Conservation (phyloP, 1,140 invertebrate species). For the Ostrea edulis region DNA sequence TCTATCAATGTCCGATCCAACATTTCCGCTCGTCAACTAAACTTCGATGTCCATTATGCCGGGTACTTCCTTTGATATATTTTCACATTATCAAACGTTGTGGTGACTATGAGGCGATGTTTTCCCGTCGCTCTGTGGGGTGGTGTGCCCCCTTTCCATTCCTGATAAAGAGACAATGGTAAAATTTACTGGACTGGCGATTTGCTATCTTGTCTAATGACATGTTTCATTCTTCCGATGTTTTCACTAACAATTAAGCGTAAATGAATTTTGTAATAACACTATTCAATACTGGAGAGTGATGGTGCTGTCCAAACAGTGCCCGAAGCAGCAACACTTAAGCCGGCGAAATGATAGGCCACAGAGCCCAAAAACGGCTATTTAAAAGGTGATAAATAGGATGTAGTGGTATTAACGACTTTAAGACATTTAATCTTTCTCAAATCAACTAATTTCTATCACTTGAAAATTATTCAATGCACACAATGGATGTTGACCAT, state of each 20-base stretch:
- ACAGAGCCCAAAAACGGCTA: constrained; percentile 49
- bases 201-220: constrained; percentile 49
- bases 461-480: constrained; percentile 50
- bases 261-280: constrained; percentile 58
- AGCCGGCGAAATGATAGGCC: constrained; percentile 54
- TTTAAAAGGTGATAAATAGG: constrained; percentile 65
- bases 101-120: constrained; percentile 36
- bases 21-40: constrained; percentile 28
- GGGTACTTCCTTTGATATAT: constrained; percentile 12
- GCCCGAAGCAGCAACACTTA: constrained; percentile 41
- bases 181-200: constrained; percentile 47
- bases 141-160: not conserved
- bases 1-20: constrained; percentile 26
- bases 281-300: constrained; percentile 52
- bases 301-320: constrained; percentile 52
- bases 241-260: constrained; percentile 59
- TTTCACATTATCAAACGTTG: constrained; percentile 13
- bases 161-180: constrained; percentile 49
- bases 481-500: constrained; percentile 33
- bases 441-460: constrained; percentile 59
- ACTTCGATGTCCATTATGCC: constrained; percentile 32
- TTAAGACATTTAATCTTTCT: constrained; percentile 54
- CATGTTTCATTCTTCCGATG: constrained; percentile 33
- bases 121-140: constrained; percentile 13
- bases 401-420: constrained; percentile 47